Evolutionary conservation across 1,140 invertebrate species (phyloP).

Genomic region (Periplaneta americana): DNA sequence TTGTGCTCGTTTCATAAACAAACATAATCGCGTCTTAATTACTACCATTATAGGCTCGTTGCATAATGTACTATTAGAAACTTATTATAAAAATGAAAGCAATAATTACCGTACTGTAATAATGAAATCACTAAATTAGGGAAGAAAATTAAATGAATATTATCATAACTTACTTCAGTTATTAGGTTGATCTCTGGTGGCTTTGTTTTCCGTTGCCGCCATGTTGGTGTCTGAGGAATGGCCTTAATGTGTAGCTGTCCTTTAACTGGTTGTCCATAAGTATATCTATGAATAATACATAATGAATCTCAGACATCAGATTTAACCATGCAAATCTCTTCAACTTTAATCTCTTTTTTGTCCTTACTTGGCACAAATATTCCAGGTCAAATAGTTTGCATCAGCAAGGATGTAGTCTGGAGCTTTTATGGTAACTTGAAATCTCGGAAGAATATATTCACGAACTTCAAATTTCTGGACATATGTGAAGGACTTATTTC

Average conservation of each 20-base stretch:
- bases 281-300: no score
- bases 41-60: no score
- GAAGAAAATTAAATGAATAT: no score
- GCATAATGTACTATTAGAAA: no score
- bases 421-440: constrained; percentile 55
- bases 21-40: no score
- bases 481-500: not conserved
- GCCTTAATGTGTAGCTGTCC: constrained; percentile 46
- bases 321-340: not conserved
- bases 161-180: constrained; percentile 30
- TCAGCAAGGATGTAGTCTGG: constrained; percentile 51
- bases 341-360: not conserved
- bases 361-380: constrained; percentile 52
- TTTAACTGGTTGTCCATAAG: constrained; percentile 66
- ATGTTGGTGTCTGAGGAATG: constrained; percentile 33
- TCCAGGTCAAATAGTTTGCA: constrained; percentile 44
- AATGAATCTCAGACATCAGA: no score
- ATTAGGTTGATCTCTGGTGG: constrained; percentile 37
- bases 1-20: no score
- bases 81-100: no score
- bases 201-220: constrained; percentile 35
- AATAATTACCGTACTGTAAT: no score
- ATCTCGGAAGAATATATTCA: constrained; percentile 59
- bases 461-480: constrained; percentile 45
- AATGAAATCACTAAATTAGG: no score